Base-by-base conservation (phyloP, 2,888 invertebrate genomes). In the Cylindroiulus punctatus region DNA sequence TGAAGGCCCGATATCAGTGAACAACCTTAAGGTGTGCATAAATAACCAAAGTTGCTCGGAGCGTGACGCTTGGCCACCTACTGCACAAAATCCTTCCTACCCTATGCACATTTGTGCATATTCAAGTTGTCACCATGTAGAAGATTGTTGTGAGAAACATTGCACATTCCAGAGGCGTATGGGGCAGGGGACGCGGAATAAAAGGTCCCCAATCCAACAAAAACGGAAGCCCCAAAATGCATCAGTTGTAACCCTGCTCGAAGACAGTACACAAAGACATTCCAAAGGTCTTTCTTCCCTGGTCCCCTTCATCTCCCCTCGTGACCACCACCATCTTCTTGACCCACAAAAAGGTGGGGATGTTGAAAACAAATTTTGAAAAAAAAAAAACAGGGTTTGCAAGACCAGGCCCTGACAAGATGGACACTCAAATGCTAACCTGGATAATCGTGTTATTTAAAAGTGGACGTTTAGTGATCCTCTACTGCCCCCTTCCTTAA, bases 91-190 rank as follows among this genome's bases (percentile, higher is more conserved):
- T n/a, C n/a, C n/a, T n/a, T n/a, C n/a, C n/a, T n/a, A n/a, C n/a
- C n/a, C n/a, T n/a, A n/a, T n/a, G n/a, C n/a, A n/a, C n/a, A n/a
- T n/a, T n/a, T n/a, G n/a, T n/a, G n/a, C n/a, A n/a, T n/a, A n/a
- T n/a, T n/a, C n/a, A n/a, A n/a, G n/a, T n/a, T n/a, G n/a, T n/a
- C n/a, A n/a, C n/a, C n/a, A n/a, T n/a, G n/a, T n/a, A n/a, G 12
- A 65, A 65, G 65, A 2, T 4, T n/a, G 1, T n/a, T n/a, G 3
- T 52, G 52, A n/a, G 44, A 26, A 4, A 4, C 65, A 12, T 65
- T 65, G 65, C 7, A 65, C 65, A 65, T 65, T 65, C 65, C 65
- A 65, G 65, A 65, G 65, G 65, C 65, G 65, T 65, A 65, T 65
- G n/a, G 65, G 65, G 14, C 65, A 65, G n/a, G 65, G 65, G 65